A percentile compares a stretch with the other conserved stretches of the same genome.
Evolutionary conservation across 2,113 vertebrate genomes (phyloP).

Genomic region (Gadus chalcogrammus): DNA sequence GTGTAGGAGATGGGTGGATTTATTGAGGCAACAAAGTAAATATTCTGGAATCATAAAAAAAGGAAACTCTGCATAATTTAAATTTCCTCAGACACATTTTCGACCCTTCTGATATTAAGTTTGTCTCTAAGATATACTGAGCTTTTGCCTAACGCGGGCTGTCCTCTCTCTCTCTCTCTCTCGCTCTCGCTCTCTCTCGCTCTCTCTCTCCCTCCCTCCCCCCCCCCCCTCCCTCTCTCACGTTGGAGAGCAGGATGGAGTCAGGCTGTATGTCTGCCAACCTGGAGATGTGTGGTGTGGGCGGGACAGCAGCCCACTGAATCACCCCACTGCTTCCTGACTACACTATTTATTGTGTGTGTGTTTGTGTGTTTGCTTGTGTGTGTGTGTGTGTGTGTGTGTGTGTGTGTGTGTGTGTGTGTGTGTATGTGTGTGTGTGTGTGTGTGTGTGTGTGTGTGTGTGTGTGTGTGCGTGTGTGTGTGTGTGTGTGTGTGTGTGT

Average conservation of each 20-base stretch:
- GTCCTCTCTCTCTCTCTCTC: too few relatives aligned
- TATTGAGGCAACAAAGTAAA: too few relatives aligned
- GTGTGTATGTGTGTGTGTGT: slow-evolving; percentile 5
- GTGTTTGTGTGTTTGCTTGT: background rate
- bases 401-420: background rate
- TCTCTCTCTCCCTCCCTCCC: slow-evolving; percentile 2
- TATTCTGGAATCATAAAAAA: too few relatives aligned
- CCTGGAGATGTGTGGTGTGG: slow-evolving; percentile 40
- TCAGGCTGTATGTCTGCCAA: slow-evolving; percentile 43
- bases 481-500: slow-evolving; percentile 1
- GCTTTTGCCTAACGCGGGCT: too few relatives aligned
- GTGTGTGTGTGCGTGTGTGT: slow-evolving; percentile 10
- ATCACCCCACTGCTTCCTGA: slow-evolving; percentile 57
- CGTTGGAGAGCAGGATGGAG: slow-evolving; percentile 30
- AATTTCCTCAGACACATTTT: too few relatives aligned
- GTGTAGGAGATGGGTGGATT: too few relatives aligned
- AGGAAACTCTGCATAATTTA: too few relatives aligned
- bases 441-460: background rate
- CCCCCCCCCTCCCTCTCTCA: slow-evolving; percentile 17
- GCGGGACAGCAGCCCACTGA: slow-evolving; percentile 52
- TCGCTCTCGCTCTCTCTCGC: too few relatives aligned
- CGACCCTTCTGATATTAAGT: too few relatives aligned
- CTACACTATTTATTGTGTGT: slow-evolving; percentile 56
- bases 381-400: background rate
- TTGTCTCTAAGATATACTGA: too few relatives aligned